A percentile compares a stretch with the other conserved stretches of the same genome.
Evolutionary conservation across 2,113 vertebrate genomes (phyloP).

Genomic region (Cygnus atratus): DNA sequence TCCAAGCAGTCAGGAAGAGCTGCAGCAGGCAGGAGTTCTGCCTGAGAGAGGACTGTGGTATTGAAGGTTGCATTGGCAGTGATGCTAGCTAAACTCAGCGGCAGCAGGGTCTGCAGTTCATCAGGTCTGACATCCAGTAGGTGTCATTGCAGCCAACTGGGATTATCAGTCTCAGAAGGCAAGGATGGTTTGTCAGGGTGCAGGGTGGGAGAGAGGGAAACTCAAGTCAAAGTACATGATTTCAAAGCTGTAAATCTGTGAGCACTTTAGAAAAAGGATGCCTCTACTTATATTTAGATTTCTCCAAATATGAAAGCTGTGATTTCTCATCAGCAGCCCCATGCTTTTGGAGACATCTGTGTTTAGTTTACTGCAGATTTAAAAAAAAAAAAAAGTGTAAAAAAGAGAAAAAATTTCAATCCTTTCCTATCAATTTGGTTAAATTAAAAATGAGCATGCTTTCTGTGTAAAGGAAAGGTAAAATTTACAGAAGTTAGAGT

Average conservation of each 20-base stretch:
- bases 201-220: background rate
- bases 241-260: background rate
- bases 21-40: background rate
- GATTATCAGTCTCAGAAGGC: conserved; percentile 22
- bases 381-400: background rate
- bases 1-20: background rate
- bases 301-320: background rate
- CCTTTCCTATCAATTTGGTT: conserved; percentile 33
- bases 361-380: conserved; percentile 35
- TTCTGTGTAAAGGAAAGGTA: conserved; percentile 13
- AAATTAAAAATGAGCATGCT: conserved; percentile 21
- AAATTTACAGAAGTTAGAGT: background rate
- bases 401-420: background rate
- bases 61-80: background rate
- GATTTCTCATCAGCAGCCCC: background rate
- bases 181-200: conserved; percentile 21
- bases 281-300: background rate
- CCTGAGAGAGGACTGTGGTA: background rate
- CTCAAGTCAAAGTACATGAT: background rate
- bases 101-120: background rate
- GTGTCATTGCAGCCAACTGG: conserved; percentile 14
- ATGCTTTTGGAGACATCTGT: conserved; percentile 28
- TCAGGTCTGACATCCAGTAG: conserved; percentile 9
- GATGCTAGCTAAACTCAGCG: background rate
- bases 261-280: background rate